A percentile compares a stretch with the other conserved stretches of the same genome.
Conservation (phyloP, 2,888 invertebrate species). For the Callosobruchus maculatus region DNA sequence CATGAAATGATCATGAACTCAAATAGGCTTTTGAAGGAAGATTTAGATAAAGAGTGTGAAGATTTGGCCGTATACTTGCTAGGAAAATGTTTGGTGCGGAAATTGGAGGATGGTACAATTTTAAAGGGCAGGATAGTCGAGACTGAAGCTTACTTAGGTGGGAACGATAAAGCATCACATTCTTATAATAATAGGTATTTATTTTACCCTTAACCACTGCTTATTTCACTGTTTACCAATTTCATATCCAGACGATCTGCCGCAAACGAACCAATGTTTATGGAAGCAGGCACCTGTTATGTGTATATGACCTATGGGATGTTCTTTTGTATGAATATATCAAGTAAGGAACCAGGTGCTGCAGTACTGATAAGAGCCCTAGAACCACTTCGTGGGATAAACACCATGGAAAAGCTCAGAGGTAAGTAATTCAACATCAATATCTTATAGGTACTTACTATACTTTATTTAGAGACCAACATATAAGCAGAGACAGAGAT, state of each 20-base stretch:
- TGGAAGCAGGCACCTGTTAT: conserved; percentile 66
- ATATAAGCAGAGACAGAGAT: no score
- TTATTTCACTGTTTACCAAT: not conserved
- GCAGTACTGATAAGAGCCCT: conserved; percentile 66
- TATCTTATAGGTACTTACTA: no score
- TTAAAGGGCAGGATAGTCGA: conserved; percentile 67
- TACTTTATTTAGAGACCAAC: no score
- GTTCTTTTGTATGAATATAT: conserved; percentile 72
- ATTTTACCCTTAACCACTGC: not conserved
- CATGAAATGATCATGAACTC: no score
- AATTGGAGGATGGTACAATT: conserved; percentile 50
- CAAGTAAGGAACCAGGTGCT: conserved; percentile 61
- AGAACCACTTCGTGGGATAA: conserved; percentile 60
- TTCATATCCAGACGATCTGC: conserved; percentile 52
- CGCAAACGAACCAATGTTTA: conserved; percentile 67
- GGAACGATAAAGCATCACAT: conserved; percentile 64
- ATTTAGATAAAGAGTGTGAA: conserved; percentile 21
- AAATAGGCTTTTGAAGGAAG: conserved; percentile 22
- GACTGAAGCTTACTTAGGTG: conserved; percentile 69
- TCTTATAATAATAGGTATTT: conserved; percentile 53
- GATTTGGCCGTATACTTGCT: conserved; percentile 45
- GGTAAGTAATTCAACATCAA: no score
- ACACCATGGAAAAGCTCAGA: conserved; percentile 53
- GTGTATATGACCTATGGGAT: conserved; percentile 73
- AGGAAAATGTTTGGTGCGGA: conserved; percentile 60